These are phyloP conservation scores for Ditylenchus weischeri DNA, from an alignment of 2,888 invertebrate genomes.

Conservation along the genomic window DNA sequence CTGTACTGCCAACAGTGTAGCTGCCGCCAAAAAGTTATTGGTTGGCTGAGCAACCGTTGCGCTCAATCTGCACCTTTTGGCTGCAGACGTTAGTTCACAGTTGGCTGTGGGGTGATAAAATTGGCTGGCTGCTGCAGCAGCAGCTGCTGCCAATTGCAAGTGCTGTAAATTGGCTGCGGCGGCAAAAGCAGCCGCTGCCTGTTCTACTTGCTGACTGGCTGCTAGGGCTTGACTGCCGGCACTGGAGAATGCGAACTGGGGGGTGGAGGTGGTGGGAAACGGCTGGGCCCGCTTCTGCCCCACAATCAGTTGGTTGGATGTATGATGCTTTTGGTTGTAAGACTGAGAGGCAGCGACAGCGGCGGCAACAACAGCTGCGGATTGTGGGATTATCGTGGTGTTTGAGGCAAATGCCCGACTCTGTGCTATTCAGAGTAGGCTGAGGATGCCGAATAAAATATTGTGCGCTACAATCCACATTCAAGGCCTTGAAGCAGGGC, in stretches of 20 bases:
- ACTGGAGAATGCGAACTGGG: background rate
- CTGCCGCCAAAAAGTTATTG: slow-evolving; percentile 2
- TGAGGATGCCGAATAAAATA: too few species aligned
- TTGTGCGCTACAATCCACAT: too few species aligned
- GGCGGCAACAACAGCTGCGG: slow-evolving; percentile 6
- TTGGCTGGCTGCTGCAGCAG: slow-evolving; percentile 9
- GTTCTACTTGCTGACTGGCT: background rate
- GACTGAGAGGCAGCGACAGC: background rate
- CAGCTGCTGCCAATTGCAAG: slow-evolving; percentile 10
- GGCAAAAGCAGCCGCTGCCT: slow-evolving; percentile 15
- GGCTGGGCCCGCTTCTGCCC: slow-evolving; percentile 5
- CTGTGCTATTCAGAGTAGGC: too few species aligned
- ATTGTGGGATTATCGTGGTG: slow-evolving; percentile 9
- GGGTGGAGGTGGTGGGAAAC: slow-evolving; percentile 11
- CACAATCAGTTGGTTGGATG: slow-evolving; percentile 7
- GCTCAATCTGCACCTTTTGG: slow-evolving; percentile 6
- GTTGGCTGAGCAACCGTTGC: slow-evolving; percentile 1
- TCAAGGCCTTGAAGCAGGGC: too few species aligned
- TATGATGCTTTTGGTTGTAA: background rate
- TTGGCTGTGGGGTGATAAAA: background rate
- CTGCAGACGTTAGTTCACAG: background rate
- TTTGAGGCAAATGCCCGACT: too few species aligned
- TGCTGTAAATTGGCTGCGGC: slow-evolving; percentile 6
- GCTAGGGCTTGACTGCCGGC: background rate
- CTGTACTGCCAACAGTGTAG: slow-evolving; percentile 6